Conservation (phyloP, 37 sponge, comb jelly and placozoan genomes). For the Halisarca cf. caerulea region DNA sequence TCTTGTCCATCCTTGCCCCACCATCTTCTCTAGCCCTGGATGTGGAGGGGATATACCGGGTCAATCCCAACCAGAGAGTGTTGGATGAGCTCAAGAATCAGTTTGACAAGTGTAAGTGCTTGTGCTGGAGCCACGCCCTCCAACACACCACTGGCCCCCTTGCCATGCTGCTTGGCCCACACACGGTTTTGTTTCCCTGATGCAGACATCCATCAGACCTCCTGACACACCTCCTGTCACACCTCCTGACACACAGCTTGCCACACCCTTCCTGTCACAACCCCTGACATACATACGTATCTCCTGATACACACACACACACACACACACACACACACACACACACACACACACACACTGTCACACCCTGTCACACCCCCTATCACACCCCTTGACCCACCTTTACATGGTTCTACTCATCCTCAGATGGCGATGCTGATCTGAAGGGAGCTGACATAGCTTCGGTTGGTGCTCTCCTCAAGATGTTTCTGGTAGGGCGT, state of each 20-base stretch:
- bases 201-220: background rate
- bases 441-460: slow-evolving; percentile 55
- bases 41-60: slow-evolving; percentile 74
- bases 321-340: too few relatives aligned
- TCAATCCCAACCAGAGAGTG: slow-evolving; percentile 73
- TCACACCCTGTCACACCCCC: background rate
- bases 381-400: background rate
- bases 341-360: too few relatives aligned
- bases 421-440: slow-evolving; percentile 72
- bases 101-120: slow-evolving; percentile 62
- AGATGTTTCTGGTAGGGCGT: slow-evolving; percentile 64
- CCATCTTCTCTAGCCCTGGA: slow-evolving; percentile 41
- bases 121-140: background rate
- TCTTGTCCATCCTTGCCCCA: background rate
- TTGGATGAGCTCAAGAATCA: slow-evolving; percentile 56
- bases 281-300: too few relatives aligned
- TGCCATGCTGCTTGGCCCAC: background rate
- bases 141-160: background rate
- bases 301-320: too few relatives aligned
- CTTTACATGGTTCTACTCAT: too few relatives aligned
- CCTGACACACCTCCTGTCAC: too few relatives aligned
- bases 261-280: too few relatives aligned
- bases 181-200: background rate
- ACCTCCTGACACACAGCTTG: too few relatives aligned
- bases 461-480: slow-evolving; percentile 67